Evolutionary conservation across 2,113 vertebrate genomes (phyloP).

Genomic region (Malaclemys terrapin): DNA sequence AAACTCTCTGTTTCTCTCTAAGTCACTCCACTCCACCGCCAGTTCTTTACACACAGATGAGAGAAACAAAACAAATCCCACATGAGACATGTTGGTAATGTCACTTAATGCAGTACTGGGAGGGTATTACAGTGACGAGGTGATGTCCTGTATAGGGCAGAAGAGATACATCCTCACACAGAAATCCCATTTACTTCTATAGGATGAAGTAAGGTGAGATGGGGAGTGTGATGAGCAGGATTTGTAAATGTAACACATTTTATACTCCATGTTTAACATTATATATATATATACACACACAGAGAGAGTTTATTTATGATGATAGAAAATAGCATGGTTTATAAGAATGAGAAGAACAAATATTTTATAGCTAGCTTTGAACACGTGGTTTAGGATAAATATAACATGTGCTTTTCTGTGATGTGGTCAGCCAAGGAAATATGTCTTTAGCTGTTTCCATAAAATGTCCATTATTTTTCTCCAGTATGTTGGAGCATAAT

Average conservation of each 20-base stretch:
- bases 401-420: not conserved
- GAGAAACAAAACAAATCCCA: no score
- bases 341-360: not conserved
- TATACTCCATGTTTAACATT: not conserved
- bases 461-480: not conserved
- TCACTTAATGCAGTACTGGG: not conserved
- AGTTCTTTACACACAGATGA: no score
- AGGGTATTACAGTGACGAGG: not conserved
- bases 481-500: not conserved
- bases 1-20: not conserved
- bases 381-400: rapidly evolving
- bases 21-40: no score
- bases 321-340: not conserved
- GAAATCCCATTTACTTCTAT: not conserved
- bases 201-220: not conserved
- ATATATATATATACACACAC: not conserved
- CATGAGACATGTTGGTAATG: not conserved
- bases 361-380: conserved; percentile 16
- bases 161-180: not conserved
- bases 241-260: not conserved
- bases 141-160: not conserved
- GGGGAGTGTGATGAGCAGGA: not conserved
- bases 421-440: not conserved
- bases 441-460: not conserved
- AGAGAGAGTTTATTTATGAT: not conserved